Conservation (phyloP, 2,888 invertebrate species). For the Gisinianus flammeolus region DNA sequence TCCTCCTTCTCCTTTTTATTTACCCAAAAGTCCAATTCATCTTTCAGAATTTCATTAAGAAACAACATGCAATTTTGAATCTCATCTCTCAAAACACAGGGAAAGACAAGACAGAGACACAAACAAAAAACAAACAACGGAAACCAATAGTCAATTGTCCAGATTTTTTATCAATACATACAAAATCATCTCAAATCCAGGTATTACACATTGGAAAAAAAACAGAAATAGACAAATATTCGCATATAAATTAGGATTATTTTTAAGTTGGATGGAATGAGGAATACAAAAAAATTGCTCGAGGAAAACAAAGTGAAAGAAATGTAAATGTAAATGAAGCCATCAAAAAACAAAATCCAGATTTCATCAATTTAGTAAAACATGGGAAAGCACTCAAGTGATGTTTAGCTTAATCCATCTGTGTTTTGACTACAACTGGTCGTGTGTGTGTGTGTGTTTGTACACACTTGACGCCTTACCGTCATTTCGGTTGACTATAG, state of each 20-base stretch:
- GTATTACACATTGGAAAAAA: too few species aligned
- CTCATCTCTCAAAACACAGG: neutral
- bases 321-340: conserved; percentile 38
- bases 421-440: conserved; percentile 18
- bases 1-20: neutral
- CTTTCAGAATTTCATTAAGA: too few species aligned
- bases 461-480: conserved; percentile 2
- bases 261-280: neutral
- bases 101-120: neutral
- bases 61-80: neutral
- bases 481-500: neutral
- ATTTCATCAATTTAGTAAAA: conserved; percentile 34
- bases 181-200: neutral
- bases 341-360: conserved; percentile 39
- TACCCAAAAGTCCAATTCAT: too few species aligned
- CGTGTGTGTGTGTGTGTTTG: conserved; percentile 4
- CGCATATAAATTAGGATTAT: neutral
- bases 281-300: too few species aligned
- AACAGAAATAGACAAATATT: neutral
- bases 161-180: too few species aligned
- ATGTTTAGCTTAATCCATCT: conserved; percentile 34
- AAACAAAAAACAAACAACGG: neutral
- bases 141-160: too few species aligned
- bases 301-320: too few species aligned
- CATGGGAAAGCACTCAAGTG: conserved; percentile 39